A percentile compares a stretch with the other conserved stretches of the same genome.
phyloP scores from a whole-genome alignment of 2,888 invertebrate species.

The Blomia tropicalis region DNA sequence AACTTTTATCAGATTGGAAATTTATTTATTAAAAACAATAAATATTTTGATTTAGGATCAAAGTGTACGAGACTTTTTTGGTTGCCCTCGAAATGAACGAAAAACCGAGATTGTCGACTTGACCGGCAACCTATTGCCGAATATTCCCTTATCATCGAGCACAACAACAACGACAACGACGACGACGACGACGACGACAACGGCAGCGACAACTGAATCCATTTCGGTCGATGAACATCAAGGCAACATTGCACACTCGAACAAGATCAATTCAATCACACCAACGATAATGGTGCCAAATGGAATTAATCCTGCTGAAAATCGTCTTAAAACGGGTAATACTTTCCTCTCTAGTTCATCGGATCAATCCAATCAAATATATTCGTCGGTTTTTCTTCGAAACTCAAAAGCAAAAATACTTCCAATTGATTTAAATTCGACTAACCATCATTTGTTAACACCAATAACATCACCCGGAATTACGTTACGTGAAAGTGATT shows the following conservation, averaged over 20 bases:
- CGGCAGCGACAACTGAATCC: neutral
- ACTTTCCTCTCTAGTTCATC: neutral
- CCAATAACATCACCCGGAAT: neutral
- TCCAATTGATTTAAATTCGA: neutral
- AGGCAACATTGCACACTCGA: neutral
- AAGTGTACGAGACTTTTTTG: constrained; percentile 22
- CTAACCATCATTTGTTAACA: neutral
- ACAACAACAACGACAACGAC: neutral
- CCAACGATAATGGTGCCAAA: neutral
- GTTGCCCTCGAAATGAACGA: constrained; percentile 11
- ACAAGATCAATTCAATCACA: neutral
- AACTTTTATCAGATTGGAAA: neutral
- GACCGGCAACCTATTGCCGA: neutral
- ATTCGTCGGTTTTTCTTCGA: constrained; percentile 10
- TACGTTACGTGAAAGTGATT: constrained; percentile 16
- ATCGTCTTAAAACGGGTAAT: neutral
- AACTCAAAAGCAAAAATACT: constrained; percentile 13
- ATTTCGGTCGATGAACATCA: neutral
- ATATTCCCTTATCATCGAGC: neutral
- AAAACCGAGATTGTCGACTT: neutral
- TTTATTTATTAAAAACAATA: neutral
- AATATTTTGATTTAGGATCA: constrained; percentile 12
- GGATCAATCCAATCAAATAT: neutral
- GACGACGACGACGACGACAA: neutral
- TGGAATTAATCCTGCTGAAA: neutral